Evolutionary conservation across 2,888 invertebrate genomes (phyloP), one percentile per base, ranked within the genome.

Genomic region (Cantharis flavilabris): DNA sequence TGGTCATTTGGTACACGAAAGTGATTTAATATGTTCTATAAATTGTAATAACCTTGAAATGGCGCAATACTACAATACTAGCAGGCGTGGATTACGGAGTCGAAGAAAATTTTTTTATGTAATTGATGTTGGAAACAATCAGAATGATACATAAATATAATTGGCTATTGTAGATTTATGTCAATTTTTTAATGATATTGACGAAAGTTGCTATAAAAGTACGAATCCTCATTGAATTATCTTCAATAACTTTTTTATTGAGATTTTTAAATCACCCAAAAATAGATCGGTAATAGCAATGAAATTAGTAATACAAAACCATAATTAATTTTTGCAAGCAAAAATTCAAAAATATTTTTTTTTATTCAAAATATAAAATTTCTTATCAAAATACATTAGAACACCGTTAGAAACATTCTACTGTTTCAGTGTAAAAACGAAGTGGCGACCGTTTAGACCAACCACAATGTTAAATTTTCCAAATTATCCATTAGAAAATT

Each of bases 21-120:
- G 65, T 67, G 65, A 67, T 67, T 67, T 67, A 67, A 18, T 67
- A 64, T 20, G 49, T 71, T 65, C 69, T 33, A 49, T 69, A 73
- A 73, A 73, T 70, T 69, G 62, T 69, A 62, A 30, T 20, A 70
- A 63, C 73, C 73, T 73, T 73, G 73, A 73, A 62, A 18, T 30
- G 63, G 70, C 62, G 63, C 73, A 70, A 73, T 14, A 63, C 14
- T 16, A 30, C 73, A 70, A 73, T 20, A 28, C 23, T 20, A 14
- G 13, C 62, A 63, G 65, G 65, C 65, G 65, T 67, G 65, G 20
- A 23, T 18, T 62, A 14, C 16, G 28, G 49, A 73, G 62, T 62
- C 62, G n/a, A 20, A 62, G 69, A 73, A 70, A 18, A 26, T 18
- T 62, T 18, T 16, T 30, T 28, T 23, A 67, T 67, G n/a, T 67